These are phyloP conservation scores for Nothocercus nigrocapillus DNA, from an alignment of 2,113 vertebrate genomes.

Conservation along the genomic window DNA sequence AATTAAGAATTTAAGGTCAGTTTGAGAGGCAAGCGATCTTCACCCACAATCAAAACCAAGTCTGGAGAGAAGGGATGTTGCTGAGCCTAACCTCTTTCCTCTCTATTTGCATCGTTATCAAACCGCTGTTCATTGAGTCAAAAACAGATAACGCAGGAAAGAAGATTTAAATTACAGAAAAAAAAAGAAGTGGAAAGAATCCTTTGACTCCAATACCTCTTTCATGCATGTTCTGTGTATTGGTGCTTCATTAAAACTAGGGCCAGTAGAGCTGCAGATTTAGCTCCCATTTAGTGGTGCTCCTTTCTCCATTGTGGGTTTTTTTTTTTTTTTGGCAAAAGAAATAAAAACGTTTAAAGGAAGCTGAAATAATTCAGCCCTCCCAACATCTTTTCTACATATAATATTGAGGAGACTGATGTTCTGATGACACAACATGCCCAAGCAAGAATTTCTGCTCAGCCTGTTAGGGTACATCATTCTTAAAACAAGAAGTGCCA, in stretches of 20 bases:
- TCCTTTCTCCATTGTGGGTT: accelerated
- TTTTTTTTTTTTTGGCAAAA: background rate
- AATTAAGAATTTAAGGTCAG: background rate
- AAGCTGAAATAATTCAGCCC: background rate
- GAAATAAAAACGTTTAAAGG: background rate
- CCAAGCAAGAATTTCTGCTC: background rate
- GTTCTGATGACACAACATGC: background rate
- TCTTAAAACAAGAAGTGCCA: background rate
- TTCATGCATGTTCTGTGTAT: background rate
- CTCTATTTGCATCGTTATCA: background rate
- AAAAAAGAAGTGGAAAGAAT: background rate
- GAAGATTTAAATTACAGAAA: background rate
- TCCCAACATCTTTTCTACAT: background rate
- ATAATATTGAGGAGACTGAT: background rate
- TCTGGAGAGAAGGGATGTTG: background rate
- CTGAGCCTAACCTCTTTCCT: background rate
- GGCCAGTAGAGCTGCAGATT: background rate
- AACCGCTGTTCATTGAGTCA: background rate
- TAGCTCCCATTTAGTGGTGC: background rate
- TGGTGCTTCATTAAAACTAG: background rate
- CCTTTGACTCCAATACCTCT: background rate
- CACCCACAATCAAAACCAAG: background rate
- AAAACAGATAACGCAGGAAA: background rate
- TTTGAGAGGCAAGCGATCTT: background rate
- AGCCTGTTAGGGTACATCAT: background rate